These are phyloP conservation scores for Alligator mississippiensis DNA, from an alignment of 2,113 vertebrate genomes.

Conservation along the genomic window DNA sequence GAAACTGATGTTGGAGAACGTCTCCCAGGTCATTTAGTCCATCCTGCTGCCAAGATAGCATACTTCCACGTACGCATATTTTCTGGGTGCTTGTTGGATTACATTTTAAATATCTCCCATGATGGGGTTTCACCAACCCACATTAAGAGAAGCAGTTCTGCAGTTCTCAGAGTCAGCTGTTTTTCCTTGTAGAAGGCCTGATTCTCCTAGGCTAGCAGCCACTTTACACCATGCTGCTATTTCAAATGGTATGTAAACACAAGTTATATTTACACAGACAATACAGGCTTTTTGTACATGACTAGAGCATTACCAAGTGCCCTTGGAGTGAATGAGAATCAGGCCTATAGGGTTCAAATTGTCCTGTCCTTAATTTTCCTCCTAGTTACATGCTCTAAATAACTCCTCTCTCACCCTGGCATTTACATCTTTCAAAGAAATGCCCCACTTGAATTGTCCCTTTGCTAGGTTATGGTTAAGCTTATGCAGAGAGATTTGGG, in stretches of 20 bases:
- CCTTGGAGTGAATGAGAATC: not conserved
- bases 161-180: not conserved
- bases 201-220: slow-evolving; percentile 6
- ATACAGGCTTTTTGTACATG: not conserved
- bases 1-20: not conserved
- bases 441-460: not conserved
- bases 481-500: not conserved
- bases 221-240: not conserved
- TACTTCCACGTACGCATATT: slow-evolving; percentile 4
- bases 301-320: not conserved
- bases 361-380: not conserved
- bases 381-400: not conserved
- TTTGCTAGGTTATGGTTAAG: not conserved
- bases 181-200: not conserved
- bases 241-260: not conserved
- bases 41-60: not conserved
- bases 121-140: not conserved
- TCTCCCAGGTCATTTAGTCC: not conserved
- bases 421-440: not conserved
- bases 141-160: not conserved
- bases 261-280: not conserved
- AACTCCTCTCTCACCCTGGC: not conserved
- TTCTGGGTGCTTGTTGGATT: not conserved
- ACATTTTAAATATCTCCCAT: not conserved
- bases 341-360: not conserved